A percentile compares a stretch with the other conserved stretches of the same genome.
Conservation (phyloP, 2,797 vertebrate species). For the Ficedula albicollis region DNA sequence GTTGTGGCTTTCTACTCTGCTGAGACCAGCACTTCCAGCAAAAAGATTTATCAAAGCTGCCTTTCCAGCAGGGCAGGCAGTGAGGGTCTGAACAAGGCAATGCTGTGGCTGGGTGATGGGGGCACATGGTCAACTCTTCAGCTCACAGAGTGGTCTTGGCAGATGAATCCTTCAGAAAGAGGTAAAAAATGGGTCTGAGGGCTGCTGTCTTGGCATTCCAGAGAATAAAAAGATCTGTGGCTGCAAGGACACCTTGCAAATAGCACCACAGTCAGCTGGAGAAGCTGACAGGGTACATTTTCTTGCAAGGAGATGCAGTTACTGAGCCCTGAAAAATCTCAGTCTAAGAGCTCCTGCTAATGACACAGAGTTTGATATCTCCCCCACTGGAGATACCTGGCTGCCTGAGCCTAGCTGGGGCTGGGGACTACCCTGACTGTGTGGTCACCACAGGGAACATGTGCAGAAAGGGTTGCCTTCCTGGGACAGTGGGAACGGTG, state of each 20-base stretch:
- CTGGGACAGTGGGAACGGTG: neutral
- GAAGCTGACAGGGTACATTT: neutral
- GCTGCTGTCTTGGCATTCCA: neutral
- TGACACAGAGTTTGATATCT: rapidly evolving
- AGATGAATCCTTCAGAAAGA: neutral
- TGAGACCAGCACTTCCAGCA: neutral
- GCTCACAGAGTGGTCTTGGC: neutral
- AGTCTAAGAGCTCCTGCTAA: neutral
- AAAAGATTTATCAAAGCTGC: neutral
- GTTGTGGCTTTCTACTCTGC: neutral
- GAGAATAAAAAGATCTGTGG: neutral
- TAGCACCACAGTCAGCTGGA: rapidly evolving
- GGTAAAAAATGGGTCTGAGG: neutral
- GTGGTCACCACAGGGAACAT: rapidly evolving
- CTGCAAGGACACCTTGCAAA: neutral
- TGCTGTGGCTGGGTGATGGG: neutral
- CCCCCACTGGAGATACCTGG: neutral
- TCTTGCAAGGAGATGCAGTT: neutral
- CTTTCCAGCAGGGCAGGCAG: neutral
- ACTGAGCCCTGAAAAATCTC: neutral
- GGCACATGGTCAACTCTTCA: neutral
- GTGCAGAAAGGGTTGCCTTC: neutral
- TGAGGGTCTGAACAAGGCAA: neutral
- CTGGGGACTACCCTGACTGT: neutral
- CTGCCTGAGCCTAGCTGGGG: rapidly evolving